Percentiles rank a stretch among this genome's conserved stretches.
Evolutionary conservation across 2,113 vertebrate genomes (phyloP).

Genomic region (Urocitellus parryii): DNA sequence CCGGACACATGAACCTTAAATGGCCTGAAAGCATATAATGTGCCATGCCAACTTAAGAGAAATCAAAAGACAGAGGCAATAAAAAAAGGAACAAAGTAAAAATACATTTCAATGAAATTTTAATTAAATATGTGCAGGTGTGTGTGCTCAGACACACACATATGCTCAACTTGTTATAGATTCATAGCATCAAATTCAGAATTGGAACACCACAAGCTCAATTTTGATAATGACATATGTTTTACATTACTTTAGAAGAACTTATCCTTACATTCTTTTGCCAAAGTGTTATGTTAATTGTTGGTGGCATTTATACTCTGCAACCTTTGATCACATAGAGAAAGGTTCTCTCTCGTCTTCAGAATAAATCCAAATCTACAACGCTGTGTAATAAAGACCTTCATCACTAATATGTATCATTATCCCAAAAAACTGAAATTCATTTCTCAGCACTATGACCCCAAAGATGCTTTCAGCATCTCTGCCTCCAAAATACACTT

Average conservation of each 20-base stretch:
- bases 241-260: slow-evolving; percentile 58
- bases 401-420: neutral
- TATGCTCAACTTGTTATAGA: slow-evolving; percentile 27
- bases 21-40: slow-evolving; percentile 28
- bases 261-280: neutral
- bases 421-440: neutral
- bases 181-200: neutral
- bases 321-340: neutral
- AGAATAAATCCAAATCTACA: neutral
- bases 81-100: slow-evolving; percentile 49
- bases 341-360: neutral
- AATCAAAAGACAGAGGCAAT: slow-evolving; percentile 32
- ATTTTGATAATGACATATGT: slow-evolving; percentile 14
- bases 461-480: slow-evolving; percentile 2
- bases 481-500: slow-evolving; percentile 36
- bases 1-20: slow-evolving; percentile 57
- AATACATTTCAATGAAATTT: slow-evolving; percentile 34
- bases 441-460: neutral
- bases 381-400: neutral
- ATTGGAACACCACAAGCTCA: neutral
- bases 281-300: slow-evolving; percentile 4
- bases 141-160: neutral
- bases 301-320: neutral
- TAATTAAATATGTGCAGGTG: slow-evolving; percentile 36
- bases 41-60: slow-evolving; percentile 38